Evolutionary conservation across 2,113 vertebrate genomes (phyloP), one percentile per base, ranked within the genome.

Genomic region (Jaculus jaculus): DNA sequence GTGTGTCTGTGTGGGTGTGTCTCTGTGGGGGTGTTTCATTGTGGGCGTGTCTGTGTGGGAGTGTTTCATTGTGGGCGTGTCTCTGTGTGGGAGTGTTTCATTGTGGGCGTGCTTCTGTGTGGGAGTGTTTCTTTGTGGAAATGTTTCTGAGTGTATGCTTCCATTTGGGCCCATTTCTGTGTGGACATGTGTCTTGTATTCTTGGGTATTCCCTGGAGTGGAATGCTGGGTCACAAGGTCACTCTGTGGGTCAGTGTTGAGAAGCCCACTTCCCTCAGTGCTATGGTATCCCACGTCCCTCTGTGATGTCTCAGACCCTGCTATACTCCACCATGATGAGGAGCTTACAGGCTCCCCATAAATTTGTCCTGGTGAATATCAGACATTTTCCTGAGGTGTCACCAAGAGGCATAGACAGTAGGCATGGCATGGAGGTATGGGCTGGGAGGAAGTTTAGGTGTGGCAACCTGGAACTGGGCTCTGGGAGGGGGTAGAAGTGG

Each of bases 221-320:
- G 21, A 2, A 18, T 68, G 42, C 34, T 2, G 61, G 68, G 4
- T 21, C 34, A 0, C 7, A 0, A 4, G 30, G 37, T 24, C 18
- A 10, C 7, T 37, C 66, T 39, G 4, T 65, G 81, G 65, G n/a
- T 26, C 28, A 11, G 6, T 2, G 3, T 61, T 24, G 9, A 47
- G 87, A 54, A 69, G 21, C 47, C 42, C 17, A 8, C 28, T 26
- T 21, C 51, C 69, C 26, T 26, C 54, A 24, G 73, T 1, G n/a
- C 79, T 5, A 5, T 2, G 3, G 42, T 30, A 0, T 37, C 16
- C 15, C 3, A 18, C 8, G 7, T 72, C 3, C 28, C 68, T 21
- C 42, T 3, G 3, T 23, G 18, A 66, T 23, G 61, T 63, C 18
- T 63, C 54, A 54, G 54, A 16, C 54, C 54, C 54, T 16, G 15